Base-by-base conservation (phyloP, 2,797 vertebrate species). In the Balearica regulorum region DNA sequence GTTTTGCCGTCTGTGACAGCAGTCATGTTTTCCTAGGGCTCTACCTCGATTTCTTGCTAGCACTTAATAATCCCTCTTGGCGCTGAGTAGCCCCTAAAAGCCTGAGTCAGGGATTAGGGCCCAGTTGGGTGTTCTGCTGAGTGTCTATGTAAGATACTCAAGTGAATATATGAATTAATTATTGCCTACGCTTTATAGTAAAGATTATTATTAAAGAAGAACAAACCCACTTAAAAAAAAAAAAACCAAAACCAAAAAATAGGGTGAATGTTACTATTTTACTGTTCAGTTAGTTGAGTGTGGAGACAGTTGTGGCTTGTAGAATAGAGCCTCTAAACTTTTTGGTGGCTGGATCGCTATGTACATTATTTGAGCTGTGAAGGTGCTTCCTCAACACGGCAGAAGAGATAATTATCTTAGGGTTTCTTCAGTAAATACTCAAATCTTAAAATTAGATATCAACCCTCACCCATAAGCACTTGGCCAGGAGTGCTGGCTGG, bases 41-140 rank as follows among this genome's bases (percentile, higher is more conserved):
- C 13, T 64, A 3, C 37, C 55, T 43, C 6, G 3, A 4, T 61
- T 62, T 62, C 24, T 37, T 10, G 6, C 25, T 17, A 1, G 65
- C 10, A 0, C 26, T 69, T 43, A 16, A 29, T 51, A 21, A 29
- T 31, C 17, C 0, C 19, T n/a, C 3, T 13, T 15, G 16, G 60
- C 7, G 33, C 54, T 22, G n/a, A 65, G 91, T 24, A 7, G 86
- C 75, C 68, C 83, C 68, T 44, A 49, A 83, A 94, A 80, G 68
- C 90, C 90, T 96, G 93, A 96, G 93, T 96, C 96, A 96, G 93
- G 90, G 48, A 54, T 85, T 71, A 62, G 60, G 95, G 90, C 95
- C 95, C 82, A 4, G 25, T 3, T 29, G 81, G 26, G 43, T 41
- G 77, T 58, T 75, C 11, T n/a, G 83, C 72, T 69, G 28, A 25